Evolutionary conservation across 1,140 invertebrate species (phyloP).

Genomic region (Penaeus japonicus): DNA sequence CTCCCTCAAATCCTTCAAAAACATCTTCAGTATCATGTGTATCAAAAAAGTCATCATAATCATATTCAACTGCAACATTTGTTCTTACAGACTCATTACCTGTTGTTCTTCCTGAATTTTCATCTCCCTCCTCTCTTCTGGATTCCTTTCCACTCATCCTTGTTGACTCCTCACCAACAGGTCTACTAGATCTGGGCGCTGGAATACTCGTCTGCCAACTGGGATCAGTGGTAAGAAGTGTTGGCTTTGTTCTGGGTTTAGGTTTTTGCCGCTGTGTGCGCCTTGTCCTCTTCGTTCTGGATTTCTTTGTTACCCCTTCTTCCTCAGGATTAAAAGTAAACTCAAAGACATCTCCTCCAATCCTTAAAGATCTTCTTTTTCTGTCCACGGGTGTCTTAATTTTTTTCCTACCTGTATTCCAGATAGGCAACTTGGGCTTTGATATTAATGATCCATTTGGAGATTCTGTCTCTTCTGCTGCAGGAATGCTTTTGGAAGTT

Average conservation of each 20-base stretch:
- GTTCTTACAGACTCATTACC: background rate
- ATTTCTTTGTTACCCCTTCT: conserved; percentile 4
- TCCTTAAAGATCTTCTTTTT: conserved; percentile 23
- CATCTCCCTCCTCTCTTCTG: background rate
- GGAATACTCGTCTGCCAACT: background rate
- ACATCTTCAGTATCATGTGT: background rate
- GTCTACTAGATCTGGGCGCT: background rate
- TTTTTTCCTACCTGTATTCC: background rate
- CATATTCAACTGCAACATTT: background rate
- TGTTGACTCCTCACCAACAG: background rate
- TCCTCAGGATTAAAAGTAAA: background rate
- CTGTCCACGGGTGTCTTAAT: background rate
- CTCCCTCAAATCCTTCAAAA: conserved; percentile 16
- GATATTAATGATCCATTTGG: background rate
- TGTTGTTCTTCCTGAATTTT: background rate
- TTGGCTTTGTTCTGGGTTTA: conserved; percentile 16
- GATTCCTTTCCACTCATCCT: background rate
- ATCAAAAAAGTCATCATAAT: background rate
- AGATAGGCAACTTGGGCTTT: conserved; percentile 9
- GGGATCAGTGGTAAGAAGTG: conserved; percentile 28
- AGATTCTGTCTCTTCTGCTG: background rate
- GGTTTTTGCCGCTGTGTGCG: background rate
- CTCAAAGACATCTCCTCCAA: conserved; percentile 16
- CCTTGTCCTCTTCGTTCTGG: background rate
- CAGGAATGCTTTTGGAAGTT: too few species aligned